Evolutionary conservation across 2,113 vertebrate species (phyloP), one percentile per base, ranked within the genome.

Genomic region (Anthoscopus minutus): DNA sequence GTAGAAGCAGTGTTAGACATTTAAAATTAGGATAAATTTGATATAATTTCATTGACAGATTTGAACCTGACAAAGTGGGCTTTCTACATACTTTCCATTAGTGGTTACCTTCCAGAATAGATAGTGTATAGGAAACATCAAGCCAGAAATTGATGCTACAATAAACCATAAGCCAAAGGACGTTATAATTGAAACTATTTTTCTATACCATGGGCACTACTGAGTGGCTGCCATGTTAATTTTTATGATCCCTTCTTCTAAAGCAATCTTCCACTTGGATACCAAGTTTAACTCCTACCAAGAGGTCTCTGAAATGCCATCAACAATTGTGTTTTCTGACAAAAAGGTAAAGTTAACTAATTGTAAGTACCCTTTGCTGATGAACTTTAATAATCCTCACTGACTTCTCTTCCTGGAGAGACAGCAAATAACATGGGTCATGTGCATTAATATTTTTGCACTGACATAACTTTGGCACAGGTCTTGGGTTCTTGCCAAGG

Each of bases 321-420:
- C 89, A 88, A 81, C 44, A 93, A 94, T 91, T 94, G 80, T 76
- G 37, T 45, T 93, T 92, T 97, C 91, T 93, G 86, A 95, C 92
- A 95, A 92, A 93, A 94, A 76, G 20, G 42, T 91, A 64, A 94
- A 89, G 86, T 86, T 94, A 96, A 95, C 88, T 92, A 92, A 79
- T 84, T 84, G 83, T 93, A 93, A 95, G 70, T 65, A 95, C 65
- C 65, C 37, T 76, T 91, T 92, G 69, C 91, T 71, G 57, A 56
- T 67, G 70, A 81, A 84, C 57, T 93, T 13, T 13, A 51, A 73
- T 85, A 89, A 93, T 7, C 6, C 40, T 80, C 78, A 67, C 70
- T 82, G 81, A 33, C 18, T 95, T 94, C 62, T 90, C 56, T 78
- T 95, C 92, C 79, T 86, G 82, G 86, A 86, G 67, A 81, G 69